Base-by-base conservation (phyloP, 2,888 invertebrate genomes). In the Spodoptera exigua region DNA sequence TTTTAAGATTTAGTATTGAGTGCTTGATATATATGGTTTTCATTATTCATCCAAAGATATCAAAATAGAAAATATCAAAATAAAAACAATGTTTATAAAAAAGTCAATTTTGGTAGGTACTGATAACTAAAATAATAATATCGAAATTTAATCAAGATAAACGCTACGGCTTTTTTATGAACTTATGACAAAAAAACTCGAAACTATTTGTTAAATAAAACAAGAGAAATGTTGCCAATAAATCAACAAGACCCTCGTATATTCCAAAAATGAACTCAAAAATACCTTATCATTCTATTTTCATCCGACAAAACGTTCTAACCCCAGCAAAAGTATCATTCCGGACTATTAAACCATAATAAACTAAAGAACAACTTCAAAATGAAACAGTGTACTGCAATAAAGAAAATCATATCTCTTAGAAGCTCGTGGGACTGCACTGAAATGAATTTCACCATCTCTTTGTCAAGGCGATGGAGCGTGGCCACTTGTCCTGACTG, bases 331-430 rank as follows among this genome's bases (percentile, higher is more conserved):
- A 69, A 71, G 55, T 61, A 71, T 66, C 57, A 73, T 73, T 73
- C 61, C 68, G 46, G 58, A 48, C 76, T 74, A 75, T 78, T 76
- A 77, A 73, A 71, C 71, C 47, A 62, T 75, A 75, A 74, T 75
- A 73, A 63, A 76, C 70, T 64, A 55, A 63, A 67, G 66, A 76
- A 63, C 61, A 78, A 78, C 77, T 76, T 73, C 61, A 73, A 78
- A 27, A 78, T 79, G 70, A 74, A 74, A 76, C 66, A 65, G 69
- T 70, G 72, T 74, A 72, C 59, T 61, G 77, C 61, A 78, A 80
- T 80, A 80, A 80, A 80, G 76, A 67, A 80, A 68, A 68, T 79
- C 79, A 79, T 81, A 81, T 79, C 77, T 74, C 77, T 75, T 52
- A 54, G 53, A 61, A 68, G 53, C 67, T 57, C 59, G 63, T 55